Base-by-base conservation (phyloP, 2,888 invertebrate species). In the Rugalucina vietnamica region DNA sequence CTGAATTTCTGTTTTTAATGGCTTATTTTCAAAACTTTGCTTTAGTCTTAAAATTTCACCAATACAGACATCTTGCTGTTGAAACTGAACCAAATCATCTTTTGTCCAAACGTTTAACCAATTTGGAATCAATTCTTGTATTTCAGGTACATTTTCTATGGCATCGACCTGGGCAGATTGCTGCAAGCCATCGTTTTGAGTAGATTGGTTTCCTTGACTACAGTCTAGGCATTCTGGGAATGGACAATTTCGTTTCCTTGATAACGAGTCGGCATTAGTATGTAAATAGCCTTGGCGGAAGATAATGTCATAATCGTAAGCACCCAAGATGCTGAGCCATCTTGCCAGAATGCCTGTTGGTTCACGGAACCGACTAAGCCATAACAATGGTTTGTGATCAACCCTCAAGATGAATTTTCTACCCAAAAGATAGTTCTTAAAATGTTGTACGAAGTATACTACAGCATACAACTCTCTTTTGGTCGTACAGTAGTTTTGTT, bases 311-410 rank as follows among this genome's bases (percentile, higher is more conserved):
- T n/a, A 79, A 3, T 73, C 76, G 37, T 71, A 81, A 27, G 71
- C 76, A 65, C 70, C 70, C 21, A 70, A 24, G 5, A 70, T 70
- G 36, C 70, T 70, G 4, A 70, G 3, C 70, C 70, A 81, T 0
- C 80, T 37, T n/a, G 76, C 80, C 29, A 81, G 18, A 32, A 76
- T 57, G 29, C 80, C 80, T 34, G 75, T 39, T 3, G 80, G 80
- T 29, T 81, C 80, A 43, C 70, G 69, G 27, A 81, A 76, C 14
- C 32, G 70, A 18, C 69, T 34, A 18, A 76, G 65, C 65, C 65
- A 50, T 5, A 34, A 34, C 24, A 81, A 39, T 14, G 60, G 24
- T 54, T 60, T 60, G 65, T 81, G 76, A 39, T 81, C 80, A 24
- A 76, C 54, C 14, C 80, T 49, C 0, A 81, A 37, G 5, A 70